A percentile compares a stretch with the other conserved stretches of the same genome.
phyloP scores from a whole-genome alignment of 2,113 vertebrate genomes.

The Martes martes region DNA sequence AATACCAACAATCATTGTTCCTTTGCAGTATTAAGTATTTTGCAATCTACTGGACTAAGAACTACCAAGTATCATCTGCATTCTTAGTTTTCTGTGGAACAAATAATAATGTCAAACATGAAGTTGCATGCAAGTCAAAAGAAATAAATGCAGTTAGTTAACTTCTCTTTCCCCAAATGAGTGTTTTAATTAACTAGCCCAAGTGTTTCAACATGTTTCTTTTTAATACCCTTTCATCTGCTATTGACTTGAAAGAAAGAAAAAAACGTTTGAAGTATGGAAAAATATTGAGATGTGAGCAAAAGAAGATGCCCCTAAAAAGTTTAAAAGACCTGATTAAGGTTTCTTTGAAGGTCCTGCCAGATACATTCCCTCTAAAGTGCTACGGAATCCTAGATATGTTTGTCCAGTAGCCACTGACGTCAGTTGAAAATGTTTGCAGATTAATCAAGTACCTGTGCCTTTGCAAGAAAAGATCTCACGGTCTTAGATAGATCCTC shows the following conservation, averaged over 20 bases:
- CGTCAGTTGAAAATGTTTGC: neutral
- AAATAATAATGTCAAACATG: neutral
- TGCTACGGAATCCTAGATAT: neutral
- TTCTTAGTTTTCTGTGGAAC: neutral
- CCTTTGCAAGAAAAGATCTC: neutral
- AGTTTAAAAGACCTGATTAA: conserved; percentile 56
- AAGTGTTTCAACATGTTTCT: conserved; percentile 25
- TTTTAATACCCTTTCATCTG: conserved; percentile 46
- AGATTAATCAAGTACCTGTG: conserved; percentile 29
- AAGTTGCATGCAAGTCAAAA: neutral
- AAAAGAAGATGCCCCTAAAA: neutral
- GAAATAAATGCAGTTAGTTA: neutral
- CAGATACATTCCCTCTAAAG: neutral
- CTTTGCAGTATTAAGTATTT: neutral
- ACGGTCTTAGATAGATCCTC: neutral
- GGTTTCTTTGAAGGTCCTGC: conserved; percentile 46
- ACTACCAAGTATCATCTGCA: neutral
- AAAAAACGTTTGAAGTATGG: conserved; percentile 12
- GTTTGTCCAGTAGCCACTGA: conserved; percentile 21
- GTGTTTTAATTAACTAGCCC: conserved; percentile 41
- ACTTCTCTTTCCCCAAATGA: neutral
- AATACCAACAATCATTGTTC: neutral
- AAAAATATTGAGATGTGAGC: conserved; percentile 11
- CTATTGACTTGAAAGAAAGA: conserved; percentile 53
- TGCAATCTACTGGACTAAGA: neutral